Evolutionary conservation across 2,888 invertebrate genomes (phyloP).

Genomic region (Lysandra bellargus): DNA sequence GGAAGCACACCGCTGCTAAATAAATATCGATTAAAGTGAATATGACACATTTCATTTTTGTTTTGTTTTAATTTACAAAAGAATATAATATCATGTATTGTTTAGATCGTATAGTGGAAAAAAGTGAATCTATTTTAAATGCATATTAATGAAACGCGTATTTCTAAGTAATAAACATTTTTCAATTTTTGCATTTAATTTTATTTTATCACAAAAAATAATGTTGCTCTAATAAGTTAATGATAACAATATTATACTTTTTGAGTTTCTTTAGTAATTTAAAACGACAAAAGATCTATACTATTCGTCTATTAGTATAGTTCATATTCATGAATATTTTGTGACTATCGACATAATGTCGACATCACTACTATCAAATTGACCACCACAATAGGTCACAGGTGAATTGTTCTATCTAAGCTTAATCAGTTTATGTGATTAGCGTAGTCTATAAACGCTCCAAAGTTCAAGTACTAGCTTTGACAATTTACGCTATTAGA

Average conservation of each 20-base stretch:
- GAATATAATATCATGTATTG: no score
- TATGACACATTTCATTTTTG: not conserved
- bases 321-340: not conserved
- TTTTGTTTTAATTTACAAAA: not conserved
- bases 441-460: not conserved
- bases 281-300: no score
- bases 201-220: no score
- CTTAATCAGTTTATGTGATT: conserved; percentile 26
- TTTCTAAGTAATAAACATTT: no score
- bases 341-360: not conserved
- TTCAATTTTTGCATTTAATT: no score
- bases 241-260: no score
- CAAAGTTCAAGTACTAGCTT: conserved; percentile 5
- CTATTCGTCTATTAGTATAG: no score
- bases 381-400: conserved; percentile 20
- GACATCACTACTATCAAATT: conserved; percentile 3
- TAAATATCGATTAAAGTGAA: conserved; percentile 28
- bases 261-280: no score
- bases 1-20: conserved; percentile 24
- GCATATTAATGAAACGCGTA: no score
- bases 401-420: conserved; percentile 13
- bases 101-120: no score
- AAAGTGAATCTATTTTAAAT: no score
- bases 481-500: conserved; percentile 3
- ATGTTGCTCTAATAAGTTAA: no score